phyloP scores from a whole-genome alignment of 2,113 vertebrate genomes.

The Verasper variegatus region DNA sequence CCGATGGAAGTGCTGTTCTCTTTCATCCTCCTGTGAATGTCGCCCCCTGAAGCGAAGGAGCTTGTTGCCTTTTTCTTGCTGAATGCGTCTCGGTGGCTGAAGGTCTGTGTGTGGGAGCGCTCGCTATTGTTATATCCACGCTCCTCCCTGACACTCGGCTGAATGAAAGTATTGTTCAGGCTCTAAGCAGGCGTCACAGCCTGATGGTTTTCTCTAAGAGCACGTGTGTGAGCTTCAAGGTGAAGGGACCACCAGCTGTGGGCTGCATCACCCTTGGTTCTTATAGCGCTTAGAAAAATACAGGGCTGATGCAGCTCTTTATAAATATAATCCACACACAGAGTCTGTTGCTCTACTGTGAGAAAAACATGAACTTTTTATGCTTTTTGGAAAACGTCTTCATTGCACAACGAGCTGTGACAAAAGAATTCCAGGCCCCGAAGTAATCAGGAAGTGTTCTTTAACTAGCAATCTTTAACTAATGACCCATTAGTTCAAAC shows the following conservation, averaged over 20 bases:
- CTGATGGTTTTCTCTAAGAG: neutral
- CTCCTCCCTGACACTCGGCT: constrained; percentile 31
- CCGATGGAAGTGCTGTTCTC: constrained; percentile 7
- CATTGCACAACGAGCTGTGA: neutral
- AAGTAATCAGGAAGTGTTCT: neutral
- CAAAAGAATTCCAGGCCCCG: no score
- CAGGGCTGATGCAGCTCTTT: neutral
- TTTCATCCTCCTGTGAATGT: constrained; percentile 4
- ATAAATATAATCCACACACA: no score
- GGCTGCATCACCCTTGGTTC: neutral
- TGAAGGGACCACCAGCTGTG: neutral
- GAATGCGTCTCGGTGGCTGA: constrained; percentile 17
- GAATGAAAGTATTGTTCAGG: constrained; percentile 51
- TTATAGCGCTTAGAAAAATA: neutral
- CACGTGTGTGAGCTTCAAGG: neutral
- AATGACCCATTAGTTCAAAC: neutral
- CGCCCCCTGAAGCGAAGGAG: neutral
- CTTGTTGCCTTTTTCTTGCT: constrained; percentile 14
- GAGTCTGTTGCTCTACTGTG: neutral
- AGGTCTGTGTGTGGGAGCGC: constrained; percentile 25
- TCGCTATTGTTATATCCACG: constrained; percentile 29
- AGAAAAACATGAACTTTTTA: no score
- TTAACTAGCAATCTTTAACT: neutral
- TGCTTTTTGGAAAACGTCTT: neutral
- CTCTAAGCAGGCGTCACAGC: constrained; percentile 7